Base-by-base conservation (phyloP, 2,797 vertebrate species). In the Enteromius mattozi region DNA sequence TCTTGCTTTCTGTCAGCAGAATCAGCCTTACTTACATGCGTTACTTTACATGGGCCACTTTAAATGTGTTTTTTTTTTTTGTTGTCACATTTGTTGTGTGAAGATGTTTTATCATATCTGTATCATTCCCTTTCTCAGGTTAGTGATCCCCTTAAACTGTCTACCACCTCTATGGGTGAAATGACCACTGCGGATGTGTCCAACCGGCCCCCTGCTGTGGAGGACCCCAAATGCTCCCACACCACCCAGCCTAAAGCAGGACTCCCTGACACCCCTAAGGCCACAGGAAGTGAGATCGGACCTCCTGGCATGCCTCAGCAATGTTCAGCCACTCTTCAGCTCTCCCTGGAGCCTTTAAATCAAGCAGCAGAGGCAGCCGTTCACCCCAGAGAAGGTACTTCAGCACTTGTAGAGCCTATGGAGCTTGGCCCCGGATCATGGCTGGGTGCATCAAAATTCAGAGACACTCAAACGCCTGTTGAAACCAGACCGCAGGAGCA, bases 151-250 rank as follows among this genome's bases (percentile, higher is more conserved):
- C 91, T 92, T 88, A 96, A 95, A 92, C 88, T 91, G 79, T 91
- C 93, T 81, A 89, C 88, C 77, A 80, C 94, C 91, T 92, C 94
- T 63, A 95, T 95, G 94, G 93, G 95, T 93, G 97, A 96, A 91
- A 99, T 99, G 98, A 99, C 98, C 89, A 98, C 98, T 66, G 96
- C 97, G 0, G 97, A 97, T 49, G 90, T 95, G 85, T 95, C 97
- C 81, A 96, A 92, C 92, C 95, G 96, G 92, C 92, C 95, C 24
- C 92, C 92, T 83, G 95, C 96, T 13, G 85, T 65, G 17, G 98
- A 98, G 88, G 97, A 97, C 79, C 87, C 93, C 74, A 97, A 97
- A 80, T 96, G 97, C 68, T 92, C 90, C 30, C 94, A 96, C 82
- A 93, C 80, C 1, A 65, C n/a, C 3, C 79, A 93, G 89, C 79